Conservation (phyloP, 2,888 invertebrate genomes). For the Ormyrus pomaceus region DNA sequence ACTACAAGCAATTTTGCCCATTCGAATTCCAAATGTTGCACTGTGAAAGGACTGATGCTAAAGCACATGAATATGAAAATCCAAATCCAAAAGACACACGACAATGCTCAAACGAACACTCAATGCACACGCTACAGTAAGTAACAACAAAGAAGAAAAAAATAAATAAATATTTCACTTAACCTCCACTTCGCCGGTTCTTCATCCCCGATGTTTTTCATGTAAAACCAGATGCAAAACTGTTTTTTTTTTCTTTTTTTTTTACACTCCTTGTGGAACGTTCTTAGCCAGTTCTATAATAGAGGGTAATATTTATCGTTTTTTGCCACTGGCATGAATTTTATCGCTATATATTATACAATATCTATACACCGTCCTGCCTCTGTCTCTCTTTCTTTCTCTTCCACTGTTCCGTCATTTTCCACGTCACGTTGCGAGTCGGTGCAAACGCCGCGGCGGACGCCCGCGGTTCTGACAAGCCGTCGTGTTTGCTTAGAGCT, state of each 20-base stretch:
- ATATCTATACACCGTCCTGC: background rate
- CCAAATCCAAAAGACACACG: background rate
- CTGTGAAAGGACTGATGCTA: constrained; percentile 14
- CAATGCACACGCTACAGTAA: background rate
- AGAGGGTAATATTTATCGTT: constrained; percentile 22
- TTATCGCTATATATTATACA: constrained; percentile 51
- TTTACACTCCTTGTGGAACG: constrained; percentile 62
- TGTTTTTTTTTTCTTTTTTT: constrained; percentile 28
- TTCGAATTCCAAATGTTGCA: background rate
- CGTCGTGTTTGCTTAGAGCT: background rate
- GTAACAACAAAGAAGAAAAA: background rate
- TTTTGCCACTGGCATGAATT: constrained; percentile 65
- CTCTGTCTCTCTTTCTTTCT: background rate
- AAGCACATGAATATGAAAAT: constrained; percentile 3
- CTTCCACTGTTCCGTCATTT: background rate
- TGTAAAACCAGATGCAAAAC: constrained; percentile 41
- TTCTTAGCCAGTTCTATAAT: constrained; percentile 62
- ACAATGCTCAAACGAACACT: background rate
- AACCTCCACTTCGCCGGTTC: background rate
- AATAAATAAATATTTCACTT: background rate
- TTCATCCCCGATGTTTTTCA: constrained; percentile 16
- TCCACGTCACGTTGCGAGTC: constrained; percentile 1
- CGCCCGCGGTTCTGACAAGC: constrained; percentile 41
- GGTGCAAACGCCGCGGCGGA: constrained; percentile 2
- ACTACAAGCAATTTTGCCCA: constrained; percentile 19